Base-by-base conservation (phyloP, 2,888 invertebrate genomes). In the Diogma glabrata region DNA sequence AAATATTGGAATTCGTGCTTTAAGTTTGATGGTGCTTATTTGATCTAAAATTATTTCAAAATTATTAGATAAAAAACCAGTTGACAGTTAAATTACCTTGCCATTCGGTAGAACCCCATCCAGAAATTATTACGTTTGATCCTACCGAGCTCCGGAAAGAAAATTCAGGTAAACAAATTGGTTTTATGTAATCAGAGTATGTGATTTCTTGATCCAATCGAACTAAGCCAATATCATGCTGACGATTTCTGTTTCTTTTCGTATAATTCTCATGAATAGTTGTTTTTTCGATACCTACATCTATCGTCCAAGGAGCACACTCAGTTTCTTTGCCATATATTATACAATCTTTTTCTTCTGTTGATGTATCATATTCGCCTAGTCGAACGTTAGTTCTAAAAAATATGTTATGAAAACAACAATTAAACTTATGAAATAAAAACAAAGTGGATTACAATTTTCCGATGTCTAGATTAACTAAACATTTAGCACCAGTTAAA, bases 51-150 rank as follows among this genome's bases (percentile, higher is more conserved):
- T n/a, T n/a, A n/a, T n/a, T n/a, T n/a, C n/a, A n/a, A n/a, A n/a
- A n/a, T n/a, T n/a, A n/a, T n/a, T n/a, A n/a, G n/a, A n/a, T n/a
- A n/a, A n/a, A n/a, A n/a, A n/a, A n/a, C n/a, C n/a, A n/a, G n/a
- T n/a, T n/a, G n/a, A n/a, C n/a, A n/a, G n/a, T n/a, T n/a, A n/a
- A n/a, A n/a, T n/a, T n/a, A n/a, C n/a, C n/a, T n/a, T n/a, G n/a
- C n/a, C n/a, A n/a, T n/a, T n/a, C n/a, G 1, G 79, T 57, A 59
- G 74, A 75, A 6, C 82, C 82, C 82, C 82, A 82, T 12, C 82
- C 82, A 43, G 81, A 78, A 1, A 78, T 78, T 7, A 63, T 64
- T 16, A 79, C 60, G 4, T 65, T 64, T 1, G 67, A 59, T 0
- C 72, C 71, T 20, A 57, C 65, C 19, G 65, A 67, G 24, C 65